Conservation (phyloP, 2,113 vertebrate genomes). For the Ivindomyrus marchei region DNA sequence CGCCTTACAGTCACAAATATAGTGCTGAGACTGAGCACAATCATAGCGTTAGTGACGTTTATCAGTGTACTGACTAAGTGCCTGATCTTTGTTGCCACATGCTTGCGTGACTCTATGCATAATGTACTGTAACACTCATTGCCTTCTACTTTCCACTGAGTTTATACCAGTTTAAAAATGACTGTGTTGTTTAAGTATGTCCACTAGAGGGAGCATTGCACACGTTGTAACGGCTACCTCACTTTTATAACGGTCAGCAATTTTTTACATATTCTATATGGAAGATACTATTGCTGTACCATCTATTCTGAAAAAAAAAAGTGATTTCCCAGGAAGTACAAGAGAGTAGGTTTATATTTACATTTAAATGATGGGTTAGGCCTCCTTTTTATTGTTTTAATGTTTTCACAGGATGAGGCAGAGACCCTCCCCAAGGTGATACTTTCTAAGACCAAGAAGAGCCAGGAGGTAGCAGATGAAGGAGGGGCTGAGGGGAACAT, state of each 20-base stretch:
- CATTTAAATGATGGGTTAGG: neutral
- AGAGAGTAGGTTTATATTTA: neutral
- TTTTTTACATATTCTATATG: neutral
- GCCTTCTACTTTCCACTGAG: neutral
- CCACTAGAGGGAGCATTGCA: constrained; percentile 13
- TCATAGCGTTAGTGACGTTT: neutral
- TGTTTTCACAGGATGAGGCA: constrained; percentile 78
- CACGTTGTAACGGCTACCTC: neutral
- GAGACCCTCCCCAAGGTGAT: constrained; percentile 81
- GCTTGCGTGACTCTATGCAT: neutral
- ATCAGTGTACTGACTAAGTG: neutral
- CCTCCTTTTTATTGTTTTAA: neutral
- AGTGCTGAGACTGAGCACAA: neutral
- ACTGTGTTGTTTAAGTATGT: neutral
- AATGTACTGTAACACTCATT: neutral
- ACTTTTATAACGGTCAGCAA: neutral
- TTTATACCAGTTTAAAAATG: neutral
- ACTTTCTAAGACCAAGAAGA: constrained; percentile 80
- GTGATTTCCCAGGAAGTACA: neutral
- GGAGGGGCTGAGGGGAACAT: constrained; percentile 57
- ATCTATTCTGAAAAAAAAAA: neutral
- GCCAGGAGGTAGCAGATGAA: constrained; percentile 61
- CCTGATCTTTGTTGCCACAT: neutral
- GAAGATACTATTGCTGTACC: neutral
- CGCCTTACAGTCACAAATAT: neutral